Percentiles rank a stretch among this genome's conserved stretches.
Evolutionary conservation across 2,797 vertebrate genomes (phyloP).

Genomic region (Girardinus metallicus): DNA sequence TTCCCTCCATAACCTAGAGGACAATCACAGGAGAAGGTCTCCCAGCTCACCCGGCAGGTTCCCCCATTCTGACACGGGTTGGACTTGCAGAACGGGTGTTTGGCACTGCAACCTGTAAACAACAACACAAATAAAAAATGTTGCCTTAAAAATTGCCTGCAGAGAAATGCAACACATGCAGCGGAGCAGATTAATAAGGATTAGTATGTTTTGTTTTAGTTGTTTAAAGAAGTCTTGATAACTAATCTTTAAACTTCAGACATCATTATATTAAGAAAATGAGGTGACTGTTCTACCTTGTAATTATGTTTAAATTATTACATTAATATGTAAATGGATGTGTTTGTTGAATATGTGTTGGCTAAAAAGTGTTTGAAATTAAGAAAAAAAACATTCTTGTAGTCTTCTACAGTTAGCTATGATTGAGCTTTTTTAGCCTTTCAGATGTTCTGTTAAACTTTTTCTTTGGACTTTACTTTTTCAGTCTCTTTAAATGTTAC

Average conservation of each 20-base stretch:
- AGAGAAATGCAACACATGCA: neutral
- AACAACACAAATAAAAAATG: neutral
- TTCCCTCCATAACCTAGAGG: constrained; percentile 95
- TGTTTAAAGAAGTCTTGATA: neutral
- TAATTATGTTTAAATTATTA: neutral
- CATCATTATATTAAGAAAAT: neutral
- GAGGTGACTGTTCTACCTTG: neutral
- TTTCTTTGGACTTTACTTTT: neutral
- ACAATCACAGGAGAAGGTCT: constrained; percentile 93
- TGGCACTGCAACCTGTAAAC: constrained; percentile 91
- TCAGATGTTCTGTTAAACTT: neutral
- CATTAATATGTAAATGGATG: neutral
- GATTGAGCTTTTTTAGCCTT: neutral
- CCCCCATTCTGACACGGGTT: constrained; percentile 95
- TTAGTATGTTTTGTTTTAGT: neutral
- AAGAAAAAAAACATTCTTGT: neutral
- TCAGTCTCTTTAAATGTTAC: neutral
- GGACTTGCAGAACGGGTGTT: constrained; percentile 91
- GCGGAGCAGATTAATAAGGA: neutral
- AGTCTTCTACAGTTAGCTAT: neutral
- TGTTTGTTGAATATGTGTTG: neutral
- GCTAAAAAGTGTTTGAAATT: neutral
- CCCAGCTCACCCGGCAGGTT: constrained; percentile 92
- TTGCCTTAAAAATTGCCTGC: neutral
- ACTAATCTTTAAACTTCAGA: neutral